Conservation (phyloP, 2,113 vertebrate species). For the Silurus glanis region DNA sequence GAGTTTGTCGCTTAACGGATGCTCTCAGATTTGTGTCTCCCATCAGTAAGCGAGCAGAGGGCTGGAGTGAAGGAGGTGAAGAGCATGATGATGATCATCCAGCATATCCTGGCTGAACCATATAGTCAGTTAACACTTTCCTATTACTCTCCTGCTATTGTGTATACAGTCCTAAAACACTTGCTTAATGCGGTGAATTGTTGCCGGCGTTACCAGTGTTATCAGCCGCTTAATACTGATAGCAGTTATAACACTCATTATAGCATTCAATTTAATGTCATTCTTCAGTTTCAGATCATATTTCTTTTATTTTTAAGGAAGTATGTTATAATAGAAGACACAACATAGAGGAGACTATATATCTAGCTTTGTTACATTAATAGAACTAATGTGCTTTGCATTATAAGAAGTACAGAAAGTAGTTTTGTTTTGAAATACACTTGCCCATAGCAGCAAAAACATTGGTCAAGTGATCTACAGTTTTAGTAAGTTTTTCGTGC, state of each 20-base stretch:
- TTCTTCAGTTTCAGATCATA: neutral
- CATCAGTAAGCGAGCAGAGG: conserved; percentile 78
- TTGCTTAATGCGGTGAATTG: too few species aligned
- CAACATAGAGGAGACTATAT: too few species aligned
- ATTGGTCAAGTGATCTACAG: neutral
- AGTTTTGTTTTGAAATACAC: neutral
- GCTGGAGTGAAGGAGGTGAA: conserved; percentile 85
- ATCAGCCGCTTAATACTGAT: neutral
- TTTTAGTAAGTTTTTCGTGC: neutral
- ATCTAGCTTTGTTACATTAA: neutral
- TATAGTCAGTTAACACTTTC: conserved; percentile 75
- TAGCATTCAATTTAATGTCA: neutral
- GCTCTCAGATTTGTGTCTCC: conserved; percentile 79
- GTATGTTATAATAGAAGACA: neutral
- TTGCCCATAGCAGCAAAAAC: neutral
- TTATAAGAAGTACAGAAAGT: neutral
- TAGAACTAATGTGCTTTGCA: neutral
- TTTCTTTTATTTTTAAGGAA: neutral
- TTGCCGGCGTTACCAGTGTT: neutral
- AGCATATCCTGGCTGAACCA: conserved; percentile 82
- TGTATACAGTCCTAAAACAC: neutral
- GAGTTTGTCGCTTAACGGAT: conserved; percentile 57
- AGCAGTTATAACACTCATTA: neutral
- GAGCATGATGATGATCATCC: conserved; percentile 84
- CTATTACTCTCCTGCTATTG: neutral